These are phyloP conservation scores for Uria aalge DNA, from an alignment of 2,113 vertebrate genomes.

Conservation along the genomic window DNA sequence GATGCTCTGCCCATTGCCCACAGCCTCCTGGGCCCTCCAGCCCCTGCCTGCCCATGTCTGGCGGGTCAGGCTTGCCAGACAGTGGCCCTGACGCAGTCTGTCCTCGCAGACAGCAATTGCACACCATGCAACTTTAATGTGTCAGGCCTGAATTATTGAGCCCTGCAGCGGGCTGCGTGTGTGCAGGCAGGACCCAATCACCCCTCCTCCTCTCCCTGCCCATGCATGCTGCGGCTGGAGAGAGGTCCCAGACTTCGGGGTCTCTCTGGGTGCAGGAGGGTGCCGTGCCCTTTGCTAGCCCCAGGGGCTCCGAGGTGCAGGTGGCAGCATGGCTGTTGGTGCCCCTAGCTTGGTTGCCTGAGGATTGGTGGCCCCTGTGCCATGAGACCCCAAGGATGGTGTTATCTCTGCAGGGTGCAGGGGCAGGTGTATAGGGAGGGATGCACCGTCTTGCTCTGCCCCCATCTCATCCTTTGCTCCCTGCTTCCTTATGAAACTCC, in stretches of 20 bases:
- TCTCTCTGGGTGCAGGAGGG: not conserved
- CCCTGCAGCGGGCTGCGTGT: not conserved
- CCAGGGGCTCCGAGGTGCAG: rapidly evolving
- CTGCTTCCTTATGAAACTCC: not conserved
- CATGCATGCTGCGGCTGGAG: rapidly evolving
- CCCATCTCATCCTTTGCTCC: not conserved
- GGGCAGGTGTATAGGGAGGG: not conserved
- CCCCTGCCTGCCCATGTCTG: not conserved
- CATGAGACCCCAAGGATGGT: too few relatives aligned
- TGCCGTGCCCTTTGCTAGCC: not conserved
- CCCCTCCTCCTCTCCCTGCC: not conserved
- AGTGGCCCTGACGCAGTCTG: not conserved
- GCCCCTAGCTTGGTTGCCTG: not conserved
- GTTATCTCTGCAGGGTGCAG: not conserved
- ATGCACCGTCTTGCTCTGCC: too few relatives aligned
- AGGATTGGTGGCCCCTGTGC: not conserved
- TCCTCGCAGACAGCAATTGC: not conserved
- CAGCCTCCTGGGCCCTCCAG: rapidly evolving
- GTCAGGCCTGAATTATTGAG: slow-evolving; percentile 49
- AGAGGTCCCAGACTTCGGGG: not conserved
- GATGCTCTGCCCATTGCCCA: not conserved
- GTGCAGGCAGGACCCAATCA: not conserved
- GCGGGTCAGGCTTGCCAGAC: not conserved
- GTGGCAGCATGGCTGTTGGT: not conserved
- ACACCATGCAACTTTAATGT: slow-evolving; percentile 39